Evolutionary conservation across 2,113 vertebrate species (phyloP), one percentile per base, ranked within the genome.

Genomic region (Arothron firmamentum): DNA sequence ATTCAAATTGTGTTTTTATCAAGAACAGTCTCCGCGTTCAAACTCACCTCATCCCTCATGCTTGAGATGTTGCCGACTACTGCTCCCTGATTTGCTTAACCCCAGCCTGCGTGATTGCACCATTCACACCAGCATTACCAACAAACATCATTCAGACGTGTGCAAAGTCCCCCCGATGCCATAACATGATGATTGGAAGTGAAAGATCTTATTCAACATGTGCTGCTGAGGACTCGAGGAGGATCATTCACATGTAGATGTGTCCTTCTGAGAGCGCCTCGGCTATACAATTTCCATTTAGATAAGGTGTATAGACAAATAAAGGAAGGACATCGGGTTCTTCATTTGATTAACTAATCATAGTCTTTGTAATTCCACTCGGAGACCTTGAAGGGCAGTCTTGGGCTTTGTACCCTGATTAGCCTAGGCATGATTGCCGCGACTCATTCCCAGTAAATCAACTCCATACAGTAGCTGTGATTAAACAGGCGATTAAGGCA

Each of bases 341-440:
- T 89, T 84, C 81, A 87, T 90, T 87, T 90, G 88, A 92, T 92
- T 89, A 90, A 85, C 82, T 92, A 91, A 91, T 92, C 87, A 90
- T 82, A 90, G 87, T 88, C 87, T 89, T 92, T 90, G 85, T 88
- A 88, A 84, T 87, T 82, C 82, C 80, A 78, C 87, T 86, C 77
- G 56, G 85, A 67, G 80, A 79, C 69, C 78, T 78, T 87, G 78
- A 86, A 88, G 83, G 83, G 59, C 85, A 85, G 78, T 59, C 65
- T 58, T 49, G 59, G 77, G 64, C 74, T 74, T 68, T 66, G 51
- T 59, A 70, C 80, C 79, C 82, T 89, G 87, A 89, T 88, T 86
- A 88, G 79, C 79, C 82, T 64, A 81, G 74, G 65, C 66, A 74
- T 86, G 88, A 89, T 88, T 84, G 82, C 79, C 65, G 68, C 5